These are phyloP conservation scores for Dolichomitus sp. DNA, from an alignment of 2,888 invertebrate genomes.

Conservation along the genomic window DNA sequence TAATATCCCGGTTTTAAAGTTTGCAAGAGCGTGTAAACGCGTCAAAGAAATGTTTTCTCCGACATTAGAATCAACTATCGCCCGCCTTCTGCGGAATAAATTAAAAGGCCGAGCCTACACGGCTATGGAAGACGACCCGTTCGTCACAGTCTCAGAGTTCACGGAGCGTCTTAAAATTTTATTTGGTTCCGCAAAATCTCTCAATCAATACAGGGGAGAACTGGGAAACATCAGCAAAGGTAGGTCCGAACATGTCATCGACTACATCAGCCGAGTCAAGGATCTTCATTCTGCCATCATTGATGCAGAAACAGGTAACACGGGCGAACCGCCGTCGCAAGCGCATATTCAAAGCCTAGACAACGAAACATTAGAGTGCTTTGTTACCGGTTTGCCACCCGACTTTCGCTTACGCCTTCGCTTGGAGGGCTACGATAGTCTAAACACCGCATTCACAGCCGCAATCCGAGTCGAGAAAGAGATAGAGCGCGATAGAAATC, in stretches of 20 bases:
- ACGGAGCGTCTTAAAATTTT: no score
- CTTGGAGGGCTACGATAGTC: no score
- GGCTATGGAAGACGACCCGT: slow-evolving; percentile 36
- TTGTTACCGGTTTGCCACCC: slow-evolving; percentile 27
- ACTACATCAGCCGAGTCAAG: slow-evolving; percentile 21
- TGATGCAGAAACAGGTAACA: slow-evolving; percentile 1
- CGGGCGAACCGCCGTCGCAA: slow-evolving; percentile 9
- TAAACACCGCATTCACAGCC: no score
- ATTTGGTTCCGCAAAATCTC: not conserved
- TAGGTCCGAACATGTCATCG: not conserved
- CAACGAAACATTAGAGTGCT: slow-evolving; percentile 42
- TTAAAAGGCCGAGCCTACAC: slow-evolving; percentile 39
- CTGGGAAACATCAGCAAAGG: slow-evolving; percentile 17
- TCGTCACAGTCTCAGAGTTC: not conserved
- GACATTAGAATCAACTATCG: not conserved
- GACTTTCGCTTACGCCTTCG: slow-evolving; percentile 42
- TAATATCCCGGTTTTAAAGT: no score
- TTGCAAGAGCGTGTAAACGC: slow-evolving; percentile 29
- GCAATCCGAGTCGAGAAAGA: slow-evolving; percentile 19
- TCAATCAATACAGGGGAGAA: slow-evolving; percentile 42
- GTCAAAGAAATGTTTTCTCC: not conserved
- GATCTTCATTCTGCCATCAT: slow-evolving; percentile 15
- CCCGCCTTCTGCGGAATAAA: not conserved
- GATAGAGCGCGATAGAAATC: slow-evolving; percentile 37
- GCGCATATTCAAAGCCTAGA: not conserved